Base-by-base conservation (phyloP, 2,797 vertebrate genomes). In the Catamblyrhynchus diadema region DNA sequence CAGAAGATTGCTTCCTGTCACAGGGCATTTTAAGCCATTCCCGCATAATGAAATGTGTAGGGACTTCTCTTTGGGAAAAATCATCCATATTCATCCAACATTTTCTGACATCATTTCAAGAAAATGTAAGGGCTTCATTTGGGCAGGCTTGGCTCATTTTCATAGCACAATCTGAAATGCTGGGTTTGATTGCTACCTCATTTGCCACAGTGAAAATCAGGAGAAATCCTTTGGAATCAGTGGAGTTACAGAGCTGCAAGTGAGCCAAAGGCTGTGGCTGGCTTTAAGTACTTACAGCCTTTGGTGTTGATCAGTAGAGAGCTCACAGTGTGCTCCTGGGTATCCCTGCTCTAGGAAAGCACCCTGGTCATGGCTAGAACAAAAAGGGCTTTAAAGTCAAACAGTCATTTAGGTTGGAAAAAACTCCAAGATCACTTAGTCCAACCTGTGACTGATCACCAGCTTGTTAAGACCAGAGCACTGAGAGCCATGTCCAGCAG, bases 1-100 rank as follows among this genome's bases (percentile, higher is more conserved):
- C 84, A 93, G 88, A 89, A 93, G 93, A 92, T 90, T 92, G 86
- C 54, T 96, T 96, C 93, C 90, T 81, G 90, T 94, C 95, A 90
- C 33, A 33, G 57, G 88, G 84, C 64, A 28, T 90, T 82, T 81
- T 28, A 78, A 91, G 56, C 92, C 86, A 61, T 95, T 95, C 87
- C 6, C 14, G 25, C 82, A 79, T 95, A 92, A 94, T 92, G 83
- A 83, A 79, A 75, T 96, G 89, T 92, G 92, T 82, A 65, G 72
- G 88, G 61, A 79, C 72, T 93, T 30, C 74, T 94, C 48, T 77
- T 94, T 74, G 86, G 83, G 70, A 88, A 64, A 80, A 94, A 78
- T 27, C 48, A 54, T 28, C 45, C 65, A 37, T 64, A 48, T 83
- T 89, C 75, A 67, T 60, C n/a, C 47, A 80, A 11, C 50, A 42